A percentile compares a stretch with the other conserved stretches of the same genome.
phyloP scores from a whole-genome alignment of 1,140 invertebrate species.

The Propsilocerus akamusi region DNA sequence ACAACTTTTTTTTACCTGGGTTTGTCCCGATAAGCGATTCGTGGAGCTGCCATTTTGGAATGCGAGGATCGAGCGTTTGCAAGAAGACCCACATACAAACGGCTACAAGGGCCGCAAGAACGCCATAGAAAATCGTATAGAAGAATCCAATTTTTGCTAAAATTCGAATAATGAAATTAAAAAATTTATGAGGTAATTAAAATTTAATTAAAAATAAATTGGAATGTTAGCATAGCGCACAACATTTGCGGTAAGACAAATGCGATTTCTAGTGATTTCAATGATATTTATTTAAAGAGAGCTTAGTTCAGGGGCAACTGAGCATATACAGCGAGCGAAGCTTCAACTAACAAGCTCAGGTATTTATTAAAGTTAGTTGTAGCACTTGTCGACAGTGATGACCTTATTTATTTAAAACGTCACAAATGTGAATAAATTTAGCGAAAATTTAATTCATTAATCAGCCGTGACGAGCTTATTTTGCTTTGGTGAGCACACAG shows the following conservation, averaged over 20 bases:
- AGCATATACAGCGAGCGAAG: too few species aligned
- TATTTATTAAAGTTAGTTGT: too few species aligned
- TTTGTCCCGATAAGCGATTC: slow-evolving; percentile 77
- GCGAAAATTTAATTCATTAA: too few species aligned
- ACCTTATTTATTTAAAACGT: too few species aligned
- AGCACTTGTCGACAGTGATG: too few species aligned
- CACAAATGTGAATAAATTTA: too few species aligned
- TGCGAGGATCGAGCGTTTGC: slow-evolving; percentile 69
- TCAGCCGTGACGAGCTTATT: too few species aligned
- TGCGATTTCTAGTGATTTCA: not conserved
- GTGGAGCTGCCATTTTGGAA: slow-evolving; percentile 67
- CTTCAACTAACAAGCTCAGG: too few species aligned
- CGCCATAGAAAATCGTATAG: slow-evolving; percentile 80
- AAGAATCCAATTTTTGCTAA: slow-evolving; percentile 79
- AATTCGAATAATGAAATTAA: slow-evolving; percentile 17
- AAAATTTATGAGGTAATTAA: not conserved
- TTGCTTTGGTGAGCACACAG: too few species aligned
- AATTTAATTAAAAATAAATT: not conserved
- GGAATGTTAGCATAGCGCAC: not conserved
- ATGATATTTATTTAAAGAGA: not conserved
- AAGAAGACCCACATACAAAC: slow-evolving; percentile 84
- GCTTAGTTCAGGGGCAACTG: too few species aligned
- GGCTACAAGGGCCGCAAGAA: slow-evolving; percentile 68
- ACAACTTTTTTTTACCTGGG: slow-evolving; percentile 52
- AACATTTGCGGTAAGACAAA: too few species aligned